Conservation (phyloP, 1,140 invertebrate genomes). For the Cataglyphis hispanica region DNA sequence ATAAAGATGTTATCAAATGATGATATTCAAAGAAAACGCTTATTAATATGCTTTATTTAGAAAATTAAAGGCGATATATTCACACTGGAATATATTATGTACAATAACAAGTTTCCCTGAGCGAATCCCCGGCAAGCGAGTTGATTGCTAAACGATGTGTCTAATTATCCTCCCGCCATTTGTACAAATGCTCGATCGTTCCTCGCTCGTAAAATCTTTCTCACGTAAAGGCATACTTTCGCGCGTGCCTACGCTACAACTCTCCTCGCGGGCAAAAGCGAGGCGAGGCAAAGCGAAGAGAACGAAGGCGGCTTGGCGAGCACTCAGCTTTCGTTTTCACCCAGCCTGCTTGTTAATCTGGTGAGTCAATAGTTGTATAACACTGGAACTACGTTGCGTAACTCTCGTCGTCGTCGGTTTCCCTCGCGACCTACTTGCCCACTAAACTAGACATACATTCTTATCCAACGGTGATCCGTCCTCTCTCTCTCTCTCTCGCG, state of each 20-base stretch:
- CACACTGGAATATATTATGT: background rate
- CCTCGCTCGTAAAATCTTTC: conserved; percentile 42
- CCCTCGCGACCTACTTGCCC: conserved; percentile 87
- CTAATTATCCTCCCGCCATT: conserved; percentile 53
- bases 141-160: conserved; percentile 36
- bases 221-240: conserved; percentile 39
- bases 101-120: background rate
- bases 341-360: conserved; percentile 86
- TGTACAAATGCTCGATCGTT: conserved; percentile 24
- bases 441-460: conserved; percentile 88
- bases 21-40: background rate
- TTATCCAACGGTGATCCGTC: conserved; percentile 82
- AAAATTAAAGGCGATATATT: background rate
- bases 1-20: background rate
- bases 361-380: conserved; percentile 87
- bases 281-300: conserved; percentile 53
- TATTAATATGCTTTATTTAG: background rate
- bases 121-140: background rate
- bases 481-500: conserved; percentile 63
- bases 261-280: conserved; percentile 6
- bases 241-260: background rate
- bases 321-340: conserved; percentile 86
- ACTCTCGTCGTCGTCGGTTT: conserved; percentile 80
- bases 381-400: conserved; percentile 85
- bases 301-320: conserved; percentile 64